A percentile compares a stretch with the other conserved stretches of the same genome.
These are phyloP conservation scores for Eriosoma lanigerum DNA, from an alignment of 1,140 invertebrate genomes.

Conservation along the genomic window DNA sequence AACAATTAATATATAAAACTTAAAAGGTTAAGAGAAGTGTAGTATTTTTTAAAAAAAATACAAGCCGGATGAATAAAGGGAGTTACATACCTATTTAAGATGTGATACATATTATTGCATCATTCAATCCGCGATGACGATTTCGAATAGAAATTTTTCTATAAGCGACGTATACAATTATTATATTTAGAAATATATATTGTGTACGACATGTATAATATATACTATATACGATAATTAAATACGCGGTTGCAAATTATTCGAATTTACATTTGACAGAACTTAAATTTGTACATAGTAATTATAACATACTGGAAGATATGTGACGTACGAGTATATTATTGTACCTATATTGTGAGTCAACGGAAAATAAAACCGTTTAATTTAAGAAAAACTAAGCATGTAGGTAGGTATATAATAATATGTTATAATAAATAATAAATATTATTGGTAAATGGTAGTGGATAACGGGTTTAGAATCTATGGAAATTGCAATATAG, in stretches of 20 bases:
- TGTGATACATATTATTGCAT: not conserved
- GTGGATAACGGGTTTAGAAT: slow-evolving; percentile 37
- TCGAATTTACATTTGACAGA: too few species aligned
- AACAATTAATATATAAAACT: slow-evolving; percentile 34
- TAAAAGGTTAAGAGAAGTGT: slow-evolving; percentile 15
- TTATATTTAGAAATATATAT: not conserved
- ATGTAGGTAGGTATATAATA: not conserved
- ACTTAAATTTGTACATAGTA: not conserved
- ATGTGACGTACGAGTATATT: not conserved
- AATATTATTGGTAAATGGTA: not conserved
- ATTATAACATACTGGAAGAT: not conserved
- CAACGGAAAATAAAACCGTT: slow-evolving; percentile 21
- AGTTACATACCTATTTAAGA: not conserved
- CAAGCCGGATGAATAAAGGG: slow-evolving; percentile 20
- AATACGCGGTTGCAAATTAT: too few species aligned
- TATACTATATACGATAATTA: too few species aligned
- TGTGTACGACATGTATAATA: too few species aligned
- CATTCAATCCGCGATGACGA: slow-evolving; percentile 4
- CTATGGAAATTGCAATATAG: slow-evolving; percentile 5
- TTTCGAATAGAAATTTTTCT: slow-evolving; percentile 36
- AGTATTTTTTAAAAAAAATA: slow-evolving; percentile 29
- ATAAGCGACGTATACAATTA: not conserved
- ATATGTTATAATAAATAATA: not conserved
- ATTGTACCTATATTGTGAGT: not conserved
- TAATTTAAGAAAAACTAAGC: not conserved